Evolutionary conservation across 2,888 invertebrate species (phyloP).

Genomic region (Ferdinandea cuprea): DNA sequence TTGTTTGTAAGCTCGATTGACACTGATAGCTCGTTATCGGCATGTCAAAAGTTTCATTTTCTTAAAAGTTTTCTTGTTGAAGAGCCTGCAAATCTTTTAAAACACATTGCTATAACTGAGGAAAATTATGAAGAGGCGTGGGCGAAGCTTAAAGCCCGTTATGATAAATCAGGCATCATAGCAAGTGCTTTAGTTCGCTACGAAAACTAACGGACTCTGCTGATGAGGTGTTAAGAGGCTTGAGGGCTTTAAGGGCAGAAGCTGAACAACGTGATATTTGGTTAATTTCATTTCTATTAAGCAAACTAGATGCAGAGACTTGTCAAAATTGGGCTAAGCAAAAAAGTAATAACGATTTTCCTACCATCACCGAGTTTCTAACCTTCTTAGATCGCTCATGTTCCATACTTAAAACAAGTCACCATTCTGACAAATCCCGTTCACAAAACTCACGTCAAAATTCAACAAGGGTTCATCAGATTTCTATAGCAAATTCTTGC

Average conservation of each 20-base stretch:
- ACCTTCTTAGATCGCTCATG: background rate
- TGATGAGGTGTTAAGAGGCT: no score
- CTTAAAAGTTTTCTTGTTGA: background rate
- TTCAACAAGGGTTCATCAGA: no score
- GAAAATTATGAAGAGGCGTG: background rate
- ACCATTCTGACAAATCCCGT: background rate
- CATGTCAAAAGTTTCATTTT: no score
- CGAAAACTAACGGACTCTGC: no score
- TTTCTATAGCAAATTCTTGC: background rate
- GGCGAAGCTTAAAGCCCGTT: background rate
- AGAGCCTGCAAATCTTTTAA: slow-evolving; percentile 2
- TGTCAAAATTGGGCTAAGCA: no score
- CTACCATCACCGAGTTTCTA: background rate
- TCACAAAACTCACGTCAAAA: no score
- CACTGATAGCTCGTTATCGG: background rate
- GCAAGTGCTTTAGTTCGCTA: background rate
- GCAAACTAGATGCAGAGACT: background rate
- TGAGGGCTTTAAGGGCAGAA: background rate
- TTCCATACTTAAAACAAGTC: background rate
- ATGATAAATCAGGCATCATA: slow-evolving; percentile 6
- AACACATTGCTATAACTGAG: slow-evolving; percentile 13
- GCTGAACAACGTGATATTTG: background rate
- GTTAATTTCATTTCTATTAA: background rate
- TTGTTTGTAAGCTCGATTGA: background rate
- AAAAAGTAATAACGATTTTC: no score